Percentiles rank a stretch among this genome's conserved stretches.
phyloP scores from a whole-genome alignment of 2,888 invertebrate species.

The Aricia artaxerxes region DNA sequence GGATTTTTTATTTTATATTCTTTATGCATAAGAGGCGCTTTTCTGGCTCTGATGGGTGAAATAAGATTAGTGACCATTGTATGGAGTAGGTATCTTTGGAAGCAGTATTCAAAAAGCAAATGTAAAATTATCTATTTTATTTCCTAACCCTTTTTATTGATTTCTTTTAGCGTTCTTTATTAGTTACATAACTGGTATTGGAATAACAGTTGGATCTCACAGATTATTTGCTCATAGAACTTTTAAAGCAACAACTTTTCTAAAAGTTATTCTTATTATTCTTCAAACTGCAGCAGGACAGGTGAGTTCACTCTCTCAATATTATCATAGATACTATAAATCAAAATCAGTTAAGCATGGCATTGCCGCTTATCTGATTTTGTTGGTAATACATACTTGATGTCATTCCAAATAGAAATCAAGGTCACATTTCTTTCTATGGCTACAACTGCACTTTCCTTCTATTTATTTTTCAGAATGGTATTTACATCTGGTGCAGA shows the following conservation, averaged over 20 bases:
- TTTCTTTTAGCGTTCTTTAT: slow-evolving; percentile 12
- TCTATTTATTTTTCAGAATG: slow-evolving; percentile 76
- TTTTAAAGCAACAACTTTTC: slow-evolving; percentile 85
- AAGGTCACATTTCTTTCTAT: too few species aligned
- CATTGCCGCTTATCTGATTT: too few species aligned
- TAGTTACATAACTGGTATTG: not conserved
- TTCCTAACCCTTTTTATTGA: not conserved
- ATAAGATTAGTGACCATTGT: slow-evolving; percentile 49
- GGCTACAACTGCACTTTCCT: too few species aligned
- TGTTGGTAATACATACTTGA: too few species aligned
- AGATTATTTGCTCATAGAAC: slow-evolving; percentile 88
- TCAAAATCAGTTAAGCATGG: too few species aligned
- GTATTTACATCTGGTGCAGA: slow-evolving; percentile 87
- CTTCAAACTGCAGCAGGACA: slow-evolving; percentile 88
- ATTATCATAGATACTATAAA: too few species aligned
- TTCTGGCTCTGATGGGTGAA: slow-evolving; percentile 49
- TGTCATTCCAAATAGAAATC: too few species aligned
- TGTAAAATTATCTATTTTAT: too few species aligned
- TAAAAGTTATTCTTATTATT: slow-evolving; percentile 82
- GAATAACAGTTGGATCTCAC: slow-evolving; percentile 82
- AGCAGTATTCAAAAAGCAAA: too few species aligned
- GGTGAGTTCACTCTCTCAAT: slow-evolving; percentile 64
- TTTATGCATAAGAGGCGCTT: slow-evolving; percentile 69
- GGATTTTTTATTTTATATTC: slow-evolving; percentile 81
- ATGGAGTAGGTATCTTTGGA: slow-evolving; percentile 54